These are phyloP conservation scores for Naja naja DNA, from an alignment of 2,113 vertebrate species.

Conservation along the genomic window DNA sequence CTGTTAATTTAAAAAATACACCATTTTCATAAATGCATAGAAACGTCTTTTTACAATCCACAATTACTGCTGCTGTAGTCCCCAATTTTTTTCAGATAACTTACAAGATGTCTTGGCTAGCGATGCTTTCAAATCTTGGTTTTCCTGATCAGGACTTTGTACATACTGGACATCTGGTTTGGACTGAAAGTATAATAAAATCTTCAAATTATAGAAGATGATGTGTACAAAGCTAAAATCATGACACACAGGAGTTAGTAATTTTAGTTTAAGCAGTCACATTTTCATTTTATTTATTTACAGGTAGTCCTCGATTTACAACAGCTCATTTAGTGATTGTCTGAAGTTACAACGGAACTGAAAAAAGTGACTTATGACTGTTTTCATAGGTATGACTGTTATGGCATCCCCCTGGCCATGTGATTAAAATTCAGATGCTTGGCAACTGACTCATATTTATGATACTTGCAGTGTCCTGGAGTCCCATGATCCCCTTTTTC, in stretches of 20 bases:
- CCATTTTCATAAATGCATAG: not conserved
- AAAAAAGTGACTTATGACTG: not conserved
- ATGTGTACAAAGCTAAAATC: too few species aligned
- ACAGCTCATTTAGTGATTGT: not conserved
- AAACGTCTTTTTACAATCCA: not conserved
- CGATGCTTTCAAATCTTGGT: conserved; percentile 69
- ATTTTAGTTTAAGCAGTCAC: not conserved
- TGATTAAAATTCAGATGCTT: not conserved
- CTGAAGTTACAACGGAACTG: not conserved
- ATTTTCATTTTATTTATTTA: not conserved
- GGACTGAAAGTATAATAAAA: conserved; percentile 74
- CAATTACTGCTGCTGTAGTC: conserved; percentile 14
- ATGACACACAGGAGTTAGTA: not conserved
- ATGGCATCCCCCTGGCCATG: not conserved
- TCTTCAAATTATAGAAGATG: conserved; percentile 8
- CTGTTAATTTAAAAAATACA: not conserved
- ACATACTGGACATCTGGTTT: conserved; percentile 87
- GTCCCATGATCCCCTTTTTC: not conserved
- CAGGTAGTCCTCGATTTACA: not conserved
- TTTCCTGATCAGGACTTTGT: conserved; percentile 77
- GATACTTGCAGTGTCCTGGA: not conserved
- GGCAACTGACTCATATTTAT: not conserved
- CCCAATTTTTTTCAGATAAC: conserved; percentile 49
- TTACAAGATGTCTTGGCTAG: conserved; percentile 79
- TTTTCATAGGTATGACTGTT: not conserved